Evolutionary conservation across 2,113 vertebrate species (phyloP).

Genomic region (Pachyramphus minor): DNA sequence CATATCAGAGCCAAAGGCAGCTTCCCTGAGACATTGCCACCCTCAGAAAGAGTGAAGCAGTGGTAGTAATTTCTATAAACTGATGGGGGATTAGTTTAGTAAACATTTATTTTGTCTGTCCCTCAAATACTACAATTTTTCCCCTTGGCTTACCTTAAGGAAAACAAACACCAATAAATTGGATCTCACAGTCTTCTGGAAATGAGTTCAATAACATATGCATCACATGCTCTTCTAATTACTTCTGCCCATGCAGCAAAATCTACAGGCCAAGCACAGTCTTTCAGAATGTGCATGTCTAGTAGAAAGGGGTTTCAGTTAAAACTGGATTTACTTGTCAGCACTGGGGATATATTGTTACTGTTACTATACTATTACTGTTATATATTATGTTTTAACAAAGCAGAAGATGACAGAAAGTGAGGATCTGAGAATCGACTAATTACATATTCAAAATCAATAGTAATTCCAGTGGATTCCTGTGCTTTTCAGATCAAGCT

Average conservation of each 20-base stretch:
- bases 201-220: not conserved
- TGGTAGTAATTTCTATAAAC: not conserved
- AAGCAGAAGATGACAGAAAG: not conserved
- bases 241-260: not conserved
- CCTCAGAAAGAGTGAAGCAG: not conserved
- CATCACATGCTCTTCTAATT: not conserved
- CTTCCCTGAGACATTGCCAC: not conserved
- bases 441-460: not conserved
- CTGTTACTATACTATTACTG: not conserved
- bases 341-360: not conserved
- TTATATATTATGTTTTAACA: not conserved
- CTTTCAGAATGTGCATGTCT: not conserved
- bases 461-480: not conserved
- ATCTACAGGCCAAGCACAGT: not conserved
- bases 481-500: not conserved
- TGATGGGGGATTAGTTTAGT: not conserved
- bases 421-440: not conserved
- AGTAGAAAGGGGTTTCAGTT: not conserved
- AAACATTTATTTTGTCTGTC: not conserved
- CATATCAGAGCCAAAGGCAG: not conserved
- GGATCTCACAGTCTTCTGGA: not conserved
- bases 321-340: not conserved
- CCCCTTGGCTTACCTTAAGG: not conserved
- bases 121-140: not conserved
- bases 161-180: not conserved